These are phyloP conservation scores for Stichopus horrens DNA, from an alignment of 53 echinoderm and acorn worm species.

Conservation along the genomic window DNA sequence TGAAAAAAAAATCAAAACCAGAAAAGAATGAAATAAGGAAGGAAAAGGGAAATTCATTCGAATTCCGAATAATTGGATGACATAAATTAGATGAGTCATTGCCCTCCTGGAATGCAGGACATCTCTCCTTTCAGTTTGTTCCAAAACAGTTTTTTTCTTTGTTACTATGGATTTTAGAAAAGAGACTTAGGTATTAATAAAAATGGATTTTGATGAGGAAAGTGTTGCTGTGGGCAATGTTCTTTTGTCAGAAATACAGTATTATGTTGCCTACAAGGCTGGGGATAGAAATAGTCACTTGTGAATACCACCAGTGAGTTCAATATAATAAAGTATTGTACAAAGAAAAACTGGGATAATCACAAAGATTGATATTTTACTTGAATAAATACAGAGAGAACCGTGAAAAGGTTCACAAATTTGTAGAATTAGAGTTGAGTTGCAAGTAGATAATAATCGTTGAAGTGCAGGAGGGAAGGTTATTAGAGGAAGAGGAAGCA, in stretches of 20 bases:
- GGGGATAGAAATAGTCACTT: too few relatives aligned
- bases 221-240: background rate
- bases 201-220: background rate
- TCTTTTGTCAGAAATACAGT: background rate
- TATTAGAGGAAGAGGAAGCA: too few relatives aligned
- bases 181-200: background rate
- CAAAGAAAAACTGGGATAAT: too few relatives aligned
- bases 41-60: background rate
- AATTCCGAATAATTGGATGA: conserved; percentile 11
- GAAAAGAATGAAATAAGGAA: background rate
- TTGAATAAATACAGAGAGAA: too few relatives aligned
- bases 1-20: background rate
- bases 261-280: too few relatives aligned
- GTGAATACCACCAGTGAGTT: too few relatives aligned
- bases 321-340: too few relatives aligned
- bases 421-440: too few relatives aligned
- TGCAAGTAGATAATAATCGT: too few relatives aligned
- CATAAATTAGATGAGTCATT: conserved; percentile 21
- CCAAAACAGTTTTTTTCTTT: background rate
- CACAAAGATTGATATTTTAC: too few relatives aligned
- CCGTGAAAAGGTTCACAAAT: too few relatives aligned
- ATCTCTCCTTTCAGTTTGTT: background rate
- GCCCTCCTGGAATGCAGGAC: background rate
- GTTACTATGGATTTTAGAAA: background rate
- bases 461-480: too few relatives aligned